Evolutionary conservation across 2,888 invertebrate species (phyloP).

Genomic region (Cryptophagus acutangulus): DNA sequence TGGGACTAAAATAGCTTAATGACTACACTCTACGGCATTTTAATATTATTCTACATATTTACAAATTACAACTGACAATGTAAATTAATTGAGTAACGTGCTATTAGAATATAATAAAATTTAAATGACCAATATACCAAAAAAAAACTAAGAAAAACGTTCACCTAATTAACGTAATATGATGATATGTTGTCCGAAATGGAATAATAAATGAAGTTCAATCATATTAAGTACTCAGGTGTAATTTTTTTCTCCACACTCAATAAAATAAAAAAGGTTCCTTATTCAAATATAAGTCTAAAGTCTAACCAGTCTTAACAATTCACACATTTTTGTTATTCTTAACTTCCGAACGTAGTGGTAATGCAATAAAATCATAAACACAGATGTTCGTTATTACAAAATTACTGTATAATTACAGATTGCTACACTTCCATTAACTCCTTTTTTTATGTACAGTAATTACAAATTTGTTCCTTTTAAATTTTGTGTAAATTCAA

Average conservation of each 20-base stretch:
- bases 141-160: neutral
- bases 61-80: constrained; percentile 24
- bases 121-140: neutral
- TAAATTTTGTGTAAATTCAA: too few relatives aligned
- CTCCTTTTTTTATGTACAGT: neutral
- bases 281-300: constrained; percentile 20
- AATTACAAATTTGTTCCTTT: constrained; percentile 1
- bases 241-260: neutral
- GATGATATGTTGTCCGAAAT: neutral
- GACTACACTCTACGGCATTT: constrained; percentile 38
- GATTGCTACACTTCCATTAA: neutral
- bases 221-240: neutral
- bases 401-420: too few relatives aligned
- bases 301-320: constrained; percentile 48
- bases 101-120: neutral
- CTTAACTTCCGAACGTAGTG: neutral
- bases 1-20: constrained; percentile 43
- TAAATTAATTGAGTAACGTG: neutral
- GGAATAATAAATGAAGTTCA: neutral
- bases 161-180: constrained; percentile 3
- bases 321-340: constrained; percentile 36
- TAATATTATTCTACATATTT: constrained; percentile 39
- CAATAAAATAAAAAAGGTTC: neutral
- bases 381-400: too few relatives aligned
- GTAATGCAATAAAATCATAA: too few relatives aligned